Percentiles rank a stretch among this genome's conserved stretches.
These are phyloP conservation scores for Papilio gigon DNA, from an alignment of 2,888 invertebrate species.

Conservation along the genomic window DNA sequence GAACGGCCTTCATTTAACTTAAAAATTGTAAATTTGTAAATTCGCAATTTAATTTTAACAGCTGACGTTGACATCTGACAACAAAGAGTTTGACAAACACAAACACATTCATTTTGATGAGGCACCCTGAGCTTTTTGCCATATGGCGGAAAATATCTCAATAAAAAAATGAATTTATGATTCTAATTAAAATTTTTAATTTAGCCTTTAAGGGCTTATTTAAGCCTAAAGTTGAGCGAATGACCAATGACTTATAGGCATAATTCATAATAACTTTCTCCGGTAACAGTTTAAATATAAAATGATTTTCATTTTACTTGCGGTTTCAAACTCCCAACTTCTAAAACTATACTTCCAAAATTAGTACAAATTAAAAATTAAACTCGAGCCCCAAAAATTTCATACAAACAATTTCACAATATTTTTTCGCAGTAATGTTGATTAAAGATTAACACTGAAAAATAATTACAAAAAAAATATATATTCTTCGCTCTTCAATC, in stretches of 20 bases:
- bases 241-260: no score
- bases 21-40: slow-evolving; percentile 13
- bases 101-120: background rate
- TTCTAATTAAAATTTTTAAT: background rate
- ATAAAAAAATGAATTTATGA: background rate
- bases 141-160: background rate
- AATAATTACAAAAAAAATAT: background rate
- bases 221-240: background rate
- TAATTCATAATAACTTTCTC: no score
- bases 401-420: no score
- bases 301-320: no score
- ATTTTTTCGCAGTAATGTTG: no score
- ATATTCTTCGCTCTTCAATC: background rate
- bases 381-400: no score
- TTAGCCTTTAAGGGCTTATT: background rate
- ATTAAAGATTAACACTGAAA: background rate
- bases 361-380: no score
- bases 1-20: background rate
- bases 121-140: background rate
- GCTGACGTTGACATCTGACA: slow-evolving; percentile 36
- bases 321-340: no score
- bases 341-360: no score
- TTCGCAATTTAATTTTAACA: slow-evolving; percentile 30
- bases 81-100: slow-evolving; percentile 3
- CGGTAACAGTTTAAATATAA: no score